Conservation (phyloP, 2,797 vertebrate genomes). For the Varecia variegata region DNA sequence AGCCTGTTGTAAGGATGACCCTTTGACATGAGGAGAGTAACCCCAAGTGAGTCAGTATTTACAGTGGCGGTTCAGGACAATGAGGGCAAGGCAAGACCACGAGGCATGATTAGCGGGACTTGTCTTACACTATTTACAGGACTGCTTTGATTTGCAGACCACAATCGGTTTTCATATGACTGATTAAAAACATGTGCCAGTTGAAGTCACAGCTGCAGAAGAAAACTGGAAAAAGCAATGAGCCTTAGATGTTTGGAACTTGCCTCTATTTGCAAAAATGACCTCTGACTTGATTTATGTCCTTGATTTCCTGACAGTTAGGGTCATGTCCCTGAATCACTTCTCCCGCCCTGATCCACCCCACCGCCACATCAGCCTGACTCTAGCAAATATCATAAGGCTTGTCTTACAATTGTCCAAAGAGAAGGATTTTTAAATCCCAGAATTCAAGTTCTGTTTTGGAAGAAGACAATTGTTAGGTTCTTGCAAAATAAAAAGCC, state of each 20-base stretch:
- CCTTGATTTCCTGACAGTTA: slow-evolving; percentile 59
- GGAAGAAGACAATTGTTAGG: slow-evolving; percentile 42
- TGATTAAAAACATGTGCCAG: slow-evolving; percentile 75
- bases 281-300: slow-evolving; percentile 58
- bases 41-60: slow-evolving; percentile 64
- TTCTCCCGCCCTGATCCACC: not conserved
- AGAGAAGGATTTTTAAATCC: slow-evolving; percentile 54
- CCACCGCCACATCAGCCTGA: not conserved
- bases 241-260: slow-evolving; percentile 61
- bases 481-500: slow-evolving; percentile 44
- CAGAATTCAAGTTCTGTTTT: slow-evolving; percentile 31
- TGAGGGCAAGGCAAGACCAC: slow-evolving; percentile 62
- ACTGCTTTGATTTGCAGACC: slow-evolving; percentile 73
- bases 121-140: slow-evolving; percentile 68
- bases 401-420: slow-evolving; percentile 24
- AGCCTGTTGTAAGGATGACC: slow-evolving; percentile 28
- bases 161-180: slow-evolving; percentile 65
- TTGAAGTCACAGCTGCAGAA: slow-evolving; percentile 73
- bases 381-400: not conserved
- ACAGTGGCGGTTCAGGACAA: slow-evolving; percentile 46
- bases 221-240: slow-evolving; percentile 52
- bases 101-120: slow-evolving; percentile 56
- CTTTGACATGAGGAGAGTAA: slow-evolving; percentile 30
- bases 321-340: slow-evolving; percentile 42
- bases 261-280: slow-evolving; percentile 62